These are phyloP conservation scores for Trilocha varians DNA, from an alignment of 2,888 invertebrate species.

Conservation along the genomic window DNA sequence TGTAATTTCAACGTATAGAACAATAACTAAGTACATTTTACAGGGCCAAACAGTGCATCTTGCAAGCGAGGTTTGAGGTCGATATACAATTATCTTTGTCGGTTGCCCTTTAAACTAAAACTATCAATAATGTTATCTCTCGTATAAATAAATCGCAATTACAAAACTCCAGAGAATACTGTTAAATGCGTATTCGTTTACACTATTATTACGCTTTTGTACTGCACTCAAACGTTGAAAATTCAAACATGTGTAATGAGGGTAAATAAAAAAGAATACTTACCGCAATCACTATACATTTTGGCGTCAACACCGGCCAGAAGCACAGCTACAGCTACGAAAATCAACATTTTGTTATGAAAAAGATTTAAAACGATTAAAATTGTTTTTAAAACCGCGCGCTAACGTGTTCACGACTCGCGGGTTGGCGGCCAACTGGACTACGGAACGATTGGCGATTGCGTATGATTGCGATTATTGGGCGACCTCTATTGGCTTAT, in stretches of 20 bases:
- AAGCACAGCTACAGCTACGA: slow-evolving; percentile 35
- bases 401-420: slow-evolving; percentile 58
- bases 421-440: slow-evolving; percentile 46
- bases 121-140: no score
- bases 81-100: no score
- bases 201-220: no score
- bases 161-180: no score
- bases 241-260: background rate
- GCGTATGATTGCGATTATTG: slow-evolving; percentile 26
- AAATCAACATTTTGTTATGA: slow-evolving; percentile 44
- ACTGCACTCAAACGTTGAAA: background rate
- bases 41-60: no score
- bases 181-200: no score
- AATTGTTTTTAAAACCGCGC: slow-evolving; percentile 31
- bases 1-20: no score
- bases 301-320: slow-evolving; percentile 54
- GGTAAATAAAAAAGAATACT: slow-evolving; percentile 14
- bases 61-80: no score
- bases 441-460: slow-evolving; percentile 16
- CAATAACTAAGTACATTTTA: no score
- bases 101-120: no score
- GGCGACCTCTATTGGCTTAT: slow-evolving; percentile 57
- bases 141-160: no score
- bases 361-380: slow-evolving; percentile 9
- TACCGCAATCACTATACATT: slow-evolving; percentile 63